These are phyloP conservation scores for Chloebia gouldiae DNA, from an alignment of 2,113 vertebrate species.

Conservation along the genomic window DNA sequence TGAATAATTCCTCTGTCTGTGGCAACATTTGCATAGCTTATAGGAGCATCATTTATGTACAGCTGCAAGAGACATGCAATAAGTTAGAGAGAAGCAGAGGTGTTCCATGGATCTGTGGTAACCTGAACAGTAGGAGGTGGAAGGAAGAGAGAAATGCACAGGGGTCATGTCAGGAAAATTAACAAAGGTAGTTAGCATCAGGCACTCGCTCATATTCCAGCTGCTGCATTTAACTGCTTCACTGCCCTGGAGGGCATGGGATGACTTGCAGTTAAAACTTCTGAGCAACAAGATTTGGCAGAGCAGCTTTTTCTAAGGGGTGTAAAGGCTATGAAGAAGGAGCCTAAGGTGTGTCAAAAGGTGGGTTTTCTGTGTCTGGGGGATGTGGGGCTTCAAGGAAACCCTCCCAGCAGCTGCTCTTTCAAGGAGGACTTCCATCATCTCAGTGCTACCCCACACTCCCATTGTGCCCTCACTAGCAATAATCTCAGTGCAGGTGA, in stretches of 20 bases:
- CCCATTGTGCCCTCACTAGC: background rate
- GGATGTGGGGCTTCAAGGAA: background rate
- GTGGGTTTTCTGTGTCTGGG: background rate
- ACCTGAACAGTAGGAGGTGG: background rate
- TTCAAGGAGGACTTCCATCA: background rate
- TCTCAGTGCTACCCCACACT: background rate
- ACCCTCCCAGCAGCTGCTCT: background rate
- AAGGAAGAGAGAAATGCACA: background rate
- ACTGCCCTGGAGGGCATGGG: background rate
- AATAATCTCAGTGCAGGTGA: rapidly evolving
- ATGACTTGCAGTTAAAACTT: background rate
- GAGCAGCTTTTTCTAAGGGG: background rate
- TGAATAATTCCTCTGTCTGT: constrained; percentile 90
- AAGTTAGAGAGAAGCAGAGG: background rate
- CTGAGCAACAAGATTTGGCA: background rate
- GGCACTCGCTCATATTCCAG: background rate
- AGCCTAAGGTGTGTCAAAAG: background rate
- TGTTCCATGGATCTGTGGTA: background rate
- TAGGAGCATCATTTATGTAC: constrained; percentile 82
- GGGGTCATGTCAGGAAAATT: background rate
- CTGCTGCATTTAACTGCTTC: background rate
- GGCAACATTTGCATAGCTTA: constrained; percentile 81
- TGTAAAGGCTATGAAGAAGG: background rate
- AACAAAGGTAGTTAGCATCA: background rate
- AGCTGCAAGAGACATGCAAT: constrained; percentile 70